Evolutionary conservation across 2,797 vertebrate genomes (phyloP).

Genomic region (Melanotaenia pygmaea): DNA sequence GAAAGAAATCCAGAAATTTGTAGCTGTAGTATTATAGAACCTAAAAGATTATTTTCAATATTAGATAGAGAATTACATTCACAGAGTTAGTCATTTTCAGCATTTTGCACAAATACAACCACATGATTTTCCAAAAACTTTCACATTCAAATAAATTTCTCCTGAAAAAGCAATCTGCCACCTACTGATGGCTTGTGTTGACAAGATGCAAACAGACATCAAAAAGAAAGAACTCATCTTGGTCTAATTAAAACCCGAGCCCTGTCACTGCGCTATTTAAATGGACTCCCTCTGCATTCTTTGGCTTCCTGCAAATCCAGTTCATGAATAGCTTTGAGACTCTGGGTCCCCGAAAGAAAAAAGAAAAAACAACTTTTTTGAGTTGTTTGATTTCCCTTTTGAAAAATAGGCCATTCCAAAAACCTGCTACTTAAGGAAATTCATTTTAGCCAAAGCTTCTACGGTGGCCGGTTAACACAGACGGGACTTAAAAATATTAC

Average conservation of each 20-base stretch:
- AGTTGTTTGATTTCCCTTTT: not conserved
- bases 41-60: conserved; percentile 15
- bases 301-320: conserved; percentile 39
- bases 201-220: conserved; percentile 26
- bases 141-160: conserved; percentile 1
- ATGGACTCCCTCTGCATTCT: conserved; percentile 25
- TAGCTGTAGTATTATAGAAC: conserved; percentile 6
- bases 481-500: conserved; percentile 3
- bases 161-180: not conserved
- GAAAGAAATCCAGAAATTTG: conserved; percentile 10
- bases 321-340: conserved; percentile 21
- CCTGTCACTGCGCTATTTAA: conserved; percentile 14
- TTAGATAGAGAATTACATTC: conserved; percentile 6
- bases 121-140: not conserved
- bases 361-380: not conserved
- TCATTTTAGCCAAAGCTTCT: conserved; percentile 1
- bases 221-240: conserved; percentile 27
- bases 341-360: not conserved
- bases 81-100: not conserved
- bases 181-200: conserved; percentile 1
- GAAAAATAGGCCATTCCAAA: not conserved
- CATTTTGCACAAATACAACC: conserved; percentile 11
- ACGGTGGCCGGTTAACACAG: conserved; percentile 8
- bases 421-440: conserved; percentile 11
- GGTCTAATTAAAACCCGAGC: conserved; percentile 30